These are phyloP conservation scores for Potorous gilbertii DNA, from an alignment of 2,797 vertebrate genomes.

Conservation along the genomic window DNA sequence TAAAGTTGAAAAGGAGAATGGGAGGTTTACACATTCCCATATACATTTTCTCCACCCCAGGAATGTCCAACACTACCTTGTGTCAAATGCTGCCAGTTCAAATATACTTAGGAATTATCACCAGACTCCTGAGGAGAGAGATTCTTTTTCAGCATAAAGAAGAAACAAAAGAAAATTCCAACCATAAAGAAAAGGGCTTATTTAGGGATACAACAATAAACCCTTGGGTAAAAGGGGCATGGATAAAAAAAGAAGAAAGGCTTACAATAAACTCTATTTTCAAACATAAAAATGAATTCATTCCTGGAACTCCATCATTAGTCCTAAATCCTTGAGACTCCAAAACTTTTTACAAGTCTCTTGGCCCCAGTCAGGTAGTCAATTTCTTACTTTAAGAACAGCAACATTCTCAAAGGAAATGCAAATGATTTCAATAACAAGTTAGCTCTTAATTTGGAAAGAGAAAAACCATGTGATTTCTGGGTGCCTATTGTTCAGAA, in stretches of 20 bases:
- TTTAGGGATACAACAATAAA: background rate
- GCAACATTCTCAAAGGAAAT: conserved; percentile 12
- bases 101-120: background rate
- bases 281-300: background rate
- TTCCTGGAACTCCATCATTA: background rate
- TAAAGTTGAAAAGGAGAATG: background rate
- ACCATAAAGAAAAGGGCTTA: background rate
- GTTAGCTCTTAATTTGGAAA: conserved; percentile 14
- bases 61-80: background rate
- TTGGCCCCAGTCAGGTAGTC: background rate
- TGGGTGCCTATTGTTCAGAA: conserved; percentile 15
- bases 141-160: background rate
- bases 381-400: background rate
- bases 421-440: conserved; percentile 16
- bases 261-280: background rate
- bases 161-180: background rate
- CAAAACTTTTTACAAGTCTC: background rate
- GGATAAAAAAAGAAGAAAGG: background rate
- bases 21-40: background rate
- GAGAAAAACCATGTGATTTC: conserved; percentile 19
- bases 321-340: background rate
- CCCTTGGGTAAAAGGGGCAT: background rate
- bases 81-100: background rate
- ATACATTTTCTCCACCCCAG: background rate
- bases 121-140: background rate